Evolutionary conservation across 2,797 vertebrate genomes (phyloP).

Genomic region (Tadarida brasiliensis): DNA sequence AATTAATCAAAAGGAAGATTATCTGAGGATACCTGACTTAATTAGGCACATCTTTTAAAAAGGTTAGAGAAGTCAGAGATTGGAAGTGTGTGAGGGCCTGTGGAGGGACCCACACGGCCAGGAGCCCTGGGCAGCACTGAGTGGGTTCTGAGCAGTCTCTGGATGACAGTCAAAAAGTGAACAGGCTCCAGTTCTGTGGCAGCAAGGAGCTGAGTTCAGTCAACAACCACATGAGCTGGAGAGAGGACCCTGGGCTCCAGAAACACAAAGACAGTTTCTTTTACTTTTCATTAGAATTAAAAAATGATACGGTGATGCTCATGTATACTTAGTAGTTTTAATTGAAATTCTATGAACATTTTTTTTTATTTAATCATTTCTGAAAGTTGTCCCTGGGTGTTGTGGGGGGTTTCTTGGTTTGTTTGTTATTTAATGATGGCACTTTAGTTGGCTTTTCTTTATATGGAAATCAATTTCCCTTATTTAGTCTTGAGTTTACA

Average conservation of each 20-base stretch:
- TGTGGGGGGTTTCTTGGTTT: not conserved
- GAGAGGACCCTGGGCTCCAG: not conserved
- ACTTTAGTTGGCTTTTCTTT: not conserved
- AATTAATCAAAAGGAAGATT: not conserved
- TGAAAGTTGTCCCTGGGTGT: not conserved
- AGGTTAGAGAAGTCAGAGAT: not conserved
- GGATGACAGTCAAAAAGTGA: not conserved
- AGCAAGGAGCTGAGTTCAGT: not conserved
- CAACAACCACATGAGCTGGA: not conserved
- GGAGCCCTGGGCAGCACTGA: rapidly evolving
- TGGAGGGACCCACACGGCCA: rapidly evolving
- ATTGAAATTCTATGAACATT: not conserved
- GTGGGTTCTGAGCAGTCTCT: not conserved
- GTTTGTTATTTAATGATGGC: not conserved
- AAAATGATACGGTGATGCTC: not conserved
- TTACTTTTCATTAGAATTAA: not conserved
- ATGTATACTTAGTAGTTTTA: not conserved
- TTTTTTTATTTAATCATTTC: not conserved
- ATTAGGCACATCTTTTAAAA: not conserved
- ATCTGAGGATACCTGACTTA: not conserved
- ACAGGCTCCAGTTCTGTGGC: not conserved
- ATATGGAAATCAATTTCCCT: not conserved
- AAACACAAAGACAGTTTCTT: too few species aligned
- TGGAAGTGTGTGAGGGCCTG: rapidly evolving
- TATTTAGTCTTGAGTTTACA: not conserved